phyloP scores from a whole-genome alignment of 2,888 invertebrate species.

The Torymus aiolomorphi region DNA sequence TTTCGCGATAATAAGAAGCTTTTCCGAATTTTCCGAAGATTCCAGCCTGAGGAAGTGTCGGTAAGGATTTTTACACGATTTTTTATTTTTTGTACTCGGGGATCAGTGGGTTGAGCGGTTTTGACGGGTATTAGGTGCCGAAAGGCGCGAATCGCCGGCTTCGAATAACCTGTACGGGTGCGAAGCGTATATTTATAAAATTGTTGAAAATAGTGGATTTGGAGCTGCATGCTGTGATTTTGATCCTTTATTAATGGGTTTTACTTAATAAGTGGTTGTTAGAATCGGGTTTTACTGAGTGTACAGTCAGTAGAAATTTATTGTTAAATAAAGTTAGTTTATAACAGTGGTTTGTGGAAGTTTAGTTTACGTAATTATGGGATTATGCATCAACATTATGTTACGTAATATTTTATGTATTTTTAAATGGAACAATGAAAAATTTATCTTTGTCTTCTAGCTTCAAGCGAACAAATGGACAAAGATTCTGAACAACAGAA shows the following conservation, averaged over 20 bases:
- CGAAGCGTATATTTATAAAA: not conserved
- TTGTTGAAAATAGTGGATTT: not conserved
- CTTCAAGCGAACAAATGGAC: constrained; percentile 29
- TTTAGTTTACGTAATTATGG: no score
- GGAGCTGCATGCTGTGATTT: not conserved
- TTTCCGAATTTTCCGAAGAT: not conserved
- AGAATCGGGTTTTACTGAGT: no score
- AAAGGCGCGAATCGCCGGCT: constrained; percentile 34
- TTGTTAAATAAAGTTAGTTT: no score
- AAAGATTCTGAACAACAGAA: constrained; percentile 15
- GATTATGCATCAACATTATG: no score
- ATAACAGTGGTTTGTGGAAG: no score
- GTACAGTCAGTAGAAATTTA: no score
- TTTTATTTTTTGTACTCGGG: not conserved
- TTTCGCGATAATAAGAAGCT: constrained; percentile 6
- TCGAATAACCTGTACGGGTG: constrained; percentile 36
- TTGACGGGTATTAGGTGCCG: not conserved
- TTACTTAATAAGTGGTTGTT: no score
- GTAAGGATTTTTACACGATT: not conserved
- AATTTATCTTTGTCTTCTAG: constrained; percentile 7
- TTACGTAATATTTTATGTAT: no score
- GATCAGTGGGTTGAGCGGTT: not conserved
- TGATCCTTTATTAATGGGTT: no score
- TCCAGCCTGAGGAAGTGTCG: not conserved
- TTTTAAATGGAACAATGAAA: not conserved